These are phyloP conservation scores for Myotis lucifugus DNA, from an alignment of 2,113 vertebrate species.

Conservation along the genomic window DNA sequence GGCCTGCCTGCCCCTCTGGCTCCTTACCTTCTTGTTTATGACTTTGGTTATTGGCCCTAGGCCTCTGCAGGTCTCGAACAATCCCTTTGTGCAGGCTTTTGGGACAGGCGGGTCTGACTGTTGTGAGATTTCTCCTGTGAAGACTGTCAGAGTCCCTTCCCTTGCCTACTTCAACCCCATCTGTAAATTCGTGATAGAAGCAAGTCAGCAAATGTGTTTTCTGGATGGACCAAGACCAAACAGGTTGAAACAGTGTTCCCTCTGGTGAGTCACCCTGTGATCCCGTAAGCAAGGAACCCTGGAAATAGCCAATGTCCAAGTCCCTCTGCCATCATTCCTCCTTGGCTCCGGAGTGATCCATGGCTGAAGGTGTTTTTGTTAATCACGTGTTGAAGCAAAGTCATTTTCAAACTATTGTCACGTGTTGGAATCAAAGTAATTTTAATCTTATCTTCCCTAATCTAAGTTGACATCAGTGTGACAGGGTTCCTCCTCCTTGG, in stretches of 20 bases:
- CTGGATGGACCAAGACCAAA: background rate
- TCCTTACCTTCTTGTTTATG: background rate
- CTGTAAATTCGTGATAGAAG: background rate
- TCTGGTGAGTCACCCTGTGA: background rate
- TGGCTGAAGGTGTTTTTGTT: background rate
- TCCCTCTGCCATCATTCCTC: background rate
- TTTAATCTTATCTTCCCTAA: slow-evolving; percentile 7
- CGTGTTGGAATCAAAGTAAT: background rate
- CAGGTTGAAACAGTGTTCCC: background rate
- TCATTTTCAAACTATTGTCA: slow-evolving; percentile 33
- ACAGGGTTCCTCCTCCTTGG: background rate
- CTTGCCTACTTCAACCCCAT: background rate
- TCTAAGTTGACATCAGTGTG: slow-evolving; percentile 2
- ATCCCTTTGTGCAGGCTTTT: background rate
- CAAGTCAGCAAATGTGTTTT: background rate
- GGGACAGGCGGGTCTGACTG: background rate
- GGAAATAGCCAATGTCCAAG: background rate
- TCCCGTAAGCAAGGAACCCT: background rate
- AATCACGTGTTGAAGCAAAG: background rate
- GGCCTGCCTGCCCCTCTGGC: background rate
- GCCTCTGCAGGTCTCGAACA: background rate
- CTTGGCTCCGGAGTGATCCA: background rate
- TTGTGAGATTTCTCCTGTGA: background rate
- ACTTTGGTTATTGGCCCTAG: background rate
- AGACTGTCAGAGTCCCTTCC: background rate